Percentiles rank a stretch among this genome's conserved stretches.
These are phyloP conservation scores for Drosophila putrida DNA, from an alignment of 2,888 invertebrate species.

Conservation along the genomic window DNA sequence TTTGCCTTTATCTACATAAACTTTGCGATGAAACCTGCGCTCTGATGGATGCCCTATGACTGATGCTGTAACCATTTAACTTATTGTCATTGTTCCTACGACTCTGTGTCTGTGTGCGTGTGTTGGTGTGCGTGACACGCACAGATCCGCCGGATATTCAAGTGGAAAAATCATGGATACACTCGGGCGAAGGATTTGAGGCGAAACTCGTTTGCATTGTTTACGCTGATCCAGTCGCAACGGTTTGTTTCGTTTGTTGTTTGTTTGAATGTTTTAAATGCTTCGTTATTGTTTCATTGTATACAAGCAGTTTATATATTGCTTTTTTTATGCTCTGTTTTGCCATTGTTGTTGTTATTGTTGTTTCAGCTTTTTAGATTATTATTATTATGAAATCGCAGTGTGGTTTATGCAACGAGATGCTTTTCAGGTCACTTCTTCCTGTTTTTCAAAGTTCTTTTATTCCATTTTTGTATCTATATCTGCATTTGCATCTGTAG, in stretches of 20 bases:
- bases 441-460: slow-evolving; percentile 20
- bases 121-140: slow-evolving; percentile 24
- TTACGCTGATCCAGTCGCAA: slow-evolving; percentile 89
- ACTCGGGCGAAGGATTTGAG: slow-evolving; percentile 89
- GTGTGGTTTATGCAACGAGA: slow-evolving; percentile 50
- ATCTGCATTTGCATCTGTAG: neutral
- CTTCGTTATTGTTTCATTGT: slow-evolving; percentile 53
- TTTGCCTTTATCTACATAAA: slow-evolving; percentile 4
- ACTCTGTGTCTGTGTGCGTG: slow-evolving; percentile 10
- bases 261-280: slow-evolving; percentile 47
- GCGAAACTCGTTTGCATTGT: slow-evolving; percentile 90
- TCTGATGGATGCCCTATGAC: slow-evolving; percentile 29
- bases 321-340: neutral
- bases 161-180: slow-evolving; percentile 90
- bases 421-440: slow-evolving; percentile 64
- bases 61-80: slow-evolving; percentile 34
- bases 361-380: slow-evolving; percentile 58
- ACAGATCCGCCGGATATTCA: slow-evolving; percentile 90
- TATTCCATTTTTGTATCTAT: slow-evolving; percentile 1
- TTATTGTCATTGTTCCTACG: slow-evolving; percentile 25
- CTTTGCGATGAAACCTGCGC: slow-evolving; percentile 10
- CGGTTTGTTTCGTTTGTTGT: slow-evolving; percentile 85
- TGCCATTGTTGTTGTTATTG: slow-evolving; percentile 33
- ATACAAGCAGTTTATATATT: slow-evolving; percentile 26
- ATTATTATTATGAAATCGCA: slow-evolving; percentile 53